phyloP scores from a whole-genome alignment of 2,888 invertebrate species.

The Mactromeris polynyma region DNA sequence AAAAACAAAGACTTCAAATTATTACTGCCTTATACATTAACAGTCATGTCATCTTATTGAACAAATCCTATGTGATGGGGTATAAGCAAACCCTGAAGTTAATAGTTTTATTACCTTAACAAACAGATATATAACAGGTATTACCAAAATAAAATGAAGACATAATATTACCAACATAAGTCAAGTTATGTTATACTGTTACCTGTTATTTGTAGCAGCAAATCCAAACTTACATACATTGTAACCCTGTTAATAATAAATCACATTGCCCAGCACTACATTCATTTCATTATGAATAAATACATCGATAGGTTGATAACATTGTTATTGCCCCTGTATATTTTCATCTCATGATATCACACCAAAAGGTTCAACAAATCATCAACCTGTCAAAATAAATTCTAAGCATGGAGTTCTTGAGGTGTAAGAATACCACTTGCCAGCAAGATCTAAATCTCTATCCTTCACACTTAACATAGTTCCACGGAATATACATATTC shows the following conservation, averaged over 20 bases:
- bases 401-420: not conserved
- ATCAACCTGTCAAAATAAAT: not conserved
- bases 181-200: not conserved
- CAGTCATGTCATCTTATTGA: too few species aligned
- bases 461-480: not conserved
- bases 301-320: not conserved
- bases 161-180: too few species aligned
- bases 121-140: too few species aligned
- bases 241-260: not conserved
- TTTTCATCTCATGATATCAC: not conserved
- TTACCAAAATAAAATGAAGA: too few species aligned
- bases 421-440: not conserved
- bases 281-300: not conserved
- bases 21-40: too few species aligned
- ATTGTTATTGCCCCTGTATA: not conserved
- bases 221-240: not conserved
- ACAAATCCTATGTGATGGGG: too few species aligned
- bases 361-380: not conserved
- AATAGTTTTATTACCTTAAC: too few species aligned
- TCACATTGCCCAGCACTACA: not conserved
- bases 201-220: not conserved
- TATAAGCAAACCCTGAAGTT: too few species aligned
- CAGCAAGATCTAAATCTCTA: not conserved
- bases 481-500: not conserved
- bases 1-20: too few species aligned